These are phyloP conservation scores for Epinephelus moara DNA, from an alignment of 2,113 vertebrate genomes.

Conservation along the genomic window DNA sequence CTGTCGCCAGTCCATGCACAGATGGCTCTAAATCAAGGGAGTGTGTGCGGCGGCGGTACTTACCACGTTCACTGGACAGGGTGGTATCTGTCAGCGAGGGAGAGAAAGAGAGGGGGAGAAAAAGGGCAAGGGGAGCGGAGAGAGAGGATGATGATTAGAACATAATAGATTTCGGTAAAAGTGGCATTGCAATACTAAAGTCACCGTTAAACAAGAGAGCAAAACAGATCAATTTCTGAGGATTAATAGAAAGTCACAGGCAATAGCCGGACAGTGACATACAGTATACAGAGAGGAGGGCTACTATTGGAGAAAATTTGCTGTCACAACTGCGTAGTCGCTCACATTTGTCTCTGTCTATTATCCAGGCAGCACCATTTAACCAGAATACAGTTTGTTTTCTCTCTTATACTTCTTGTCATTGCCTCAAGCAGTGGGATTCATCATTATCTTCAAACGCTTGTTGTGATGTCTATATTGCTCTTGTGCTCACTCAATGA, in stretches of 20 bases:
- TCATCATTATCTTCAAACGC: slow-evolving; percentile 67
- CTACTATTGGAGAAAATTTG: slow-evolving; percentile 49
- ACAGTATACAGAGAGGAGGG: slow-evolving; percentile 22
- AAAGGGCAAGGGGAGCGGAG: background rate
- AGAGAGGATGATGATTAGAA: slow-evolving; percentile 64
- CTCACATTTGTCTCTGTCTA: slow-evolving; percentile 73
- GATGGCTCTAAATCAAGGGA: slow-evolving; percentile 51
- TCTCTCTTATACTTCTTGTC: slow-evolving; percentile 59
- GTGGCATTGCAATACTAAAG: slow-evolving; percentile 47
- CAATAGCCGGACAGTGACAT: slow-evolving; percentile 52
- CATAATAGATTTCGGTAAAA: slow-evolving; percentile 53
- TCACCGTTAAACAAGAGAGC: slow-evolving; percentile 51
- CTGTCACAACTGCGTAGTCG: slow-evolving; percentile 48
- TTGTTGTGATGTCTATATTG: slow-evolving; percentile 60
- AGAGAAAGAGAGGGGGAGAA: background rate
- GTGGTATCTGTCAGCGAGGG: slow-evolving; percentile 73
- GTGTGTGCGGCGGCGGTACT: slow-evolving; percentile 67
- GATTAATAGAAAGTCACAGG: slow-evolving; percentile 64
- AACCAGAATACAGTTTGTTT: slow-evolving; percentile 65
- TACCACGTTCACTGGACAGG: slow-evolving; percentile 82
- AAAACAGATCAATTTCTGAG: slow-evolving; percentile 59
- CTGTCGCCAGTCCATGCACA: slow-evolving; percentile 43
- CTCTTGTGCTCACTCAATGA: slow-evolving; percentile 51
- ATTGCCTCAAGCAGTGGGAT: slow-evolving; percentile 70
- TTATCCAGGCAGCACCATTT: slow-evolving; percentile 66